Evolutionary conservation across 64 coral and sea anemone genomes (phyloP), one percentile per base, ranked within the genome.

Genomic region (Hydrozoanthus tunicans): DNA sequence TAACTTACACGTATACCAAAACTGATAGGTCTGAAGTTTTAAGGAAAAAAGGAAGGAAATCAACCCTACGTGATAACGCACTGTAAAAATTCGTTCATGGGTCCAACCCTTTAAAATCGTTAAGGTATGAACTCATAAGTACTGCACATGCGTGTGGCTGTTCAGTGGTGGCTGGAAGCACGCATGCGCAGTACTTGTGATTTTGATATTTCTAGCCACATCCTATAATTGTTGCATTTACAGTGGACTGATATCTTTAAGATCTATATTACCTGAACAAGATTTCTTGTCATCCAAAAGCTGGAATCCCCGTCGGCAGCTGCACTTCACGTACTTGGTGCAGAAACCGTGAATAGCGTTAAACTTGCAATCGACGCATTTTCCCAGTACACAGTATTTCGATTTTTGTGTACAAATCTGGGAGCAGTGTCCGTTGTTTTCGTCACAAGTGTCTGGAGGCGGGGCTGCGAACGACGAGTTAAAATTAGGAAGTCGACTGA

Each of bases 321-420:
- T 25, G 43, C 94, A 95, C 12, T 75, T 58, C 5, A 92, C 85
- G 67, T 86, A 95, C 57, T 83, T 92, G 0, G 83, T 95, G 14
- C 94, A 95, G 54, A 95, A 57, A 59, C 71, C 80, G 62, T 83
- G 81, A 26, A 53, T 53, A 0, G 81, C 64, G 83, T 95, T 86
- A n/a, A 89, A 77, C 17, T 13, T 9, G 63, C 94, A 95, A n/a
- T 66, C 81, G 10, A 95, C 63, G 6, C 94, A 95, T 57, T 92
- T 90, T 0, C 94, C 94, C 13, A 92, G 56, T 5, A 92, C 56
- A 63, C 94, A 95, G 5, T 89, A 92, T 61, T 83, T 82, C 4
- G 91, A 92, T 12, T 76, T 17, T 7, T 92, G 76, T 23, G 32
- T 63, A 69, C 94, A 95, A 20, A 59, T 76, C 69, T 95, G 94